Conservation (phyloP, 1,140 invertebrate species). For the Brachionus sp. region DNA sequence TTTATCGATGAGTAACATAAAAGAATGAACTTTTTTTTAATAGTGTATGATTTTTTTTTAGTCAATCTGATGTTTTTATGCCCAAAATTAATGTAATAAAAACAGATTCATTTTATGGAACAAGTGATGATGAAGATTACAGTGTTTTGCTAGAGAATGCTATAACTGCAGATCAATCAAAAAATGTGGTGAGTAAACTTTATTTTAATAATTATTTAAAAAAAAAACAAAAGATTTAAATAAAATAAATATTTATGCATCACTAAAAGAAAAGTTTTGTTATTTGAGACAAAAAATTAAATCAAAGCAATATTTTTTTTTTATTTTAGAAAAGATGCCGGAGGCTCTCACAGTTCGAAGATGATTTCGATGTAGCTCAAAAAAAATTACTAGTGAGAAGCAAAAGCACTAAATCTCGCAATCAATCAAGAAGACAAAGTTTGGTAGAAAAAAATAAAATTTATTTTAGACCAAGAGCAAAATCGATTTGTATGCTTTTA, state of each 20-base stretch:
- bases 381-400: neutral
- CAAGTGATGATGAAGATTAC: neutral
- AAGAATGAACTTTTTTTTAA: neutral
- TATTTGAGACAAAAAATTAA: no score
- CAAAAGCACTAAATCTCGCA: neutral
- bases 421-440: neutral
- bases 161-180: neutral
- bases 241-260: no score
- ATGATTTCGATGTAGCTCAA: neutral
- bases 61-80: neutral
- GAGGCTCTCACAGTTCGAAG: neutral
- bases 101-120: neutral
- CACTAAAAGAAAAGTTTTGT: no score
- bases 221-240: no score
- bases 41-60: neutral
- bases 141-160: neutral
- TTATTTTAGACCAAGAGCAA: neutral
- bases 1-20: neutral
- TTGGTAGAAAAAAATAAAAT: neutral
- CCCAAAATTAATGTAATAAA: neutral
- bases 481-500: neutral
- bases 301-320: no score
- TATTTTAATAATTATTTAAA: neutral
- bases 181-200: neutral
- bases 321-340: neutral